phyloP scores from a whole-genome alignment of 2,113 vertebrate genomes.

The Nothocercus julius region DNA sequence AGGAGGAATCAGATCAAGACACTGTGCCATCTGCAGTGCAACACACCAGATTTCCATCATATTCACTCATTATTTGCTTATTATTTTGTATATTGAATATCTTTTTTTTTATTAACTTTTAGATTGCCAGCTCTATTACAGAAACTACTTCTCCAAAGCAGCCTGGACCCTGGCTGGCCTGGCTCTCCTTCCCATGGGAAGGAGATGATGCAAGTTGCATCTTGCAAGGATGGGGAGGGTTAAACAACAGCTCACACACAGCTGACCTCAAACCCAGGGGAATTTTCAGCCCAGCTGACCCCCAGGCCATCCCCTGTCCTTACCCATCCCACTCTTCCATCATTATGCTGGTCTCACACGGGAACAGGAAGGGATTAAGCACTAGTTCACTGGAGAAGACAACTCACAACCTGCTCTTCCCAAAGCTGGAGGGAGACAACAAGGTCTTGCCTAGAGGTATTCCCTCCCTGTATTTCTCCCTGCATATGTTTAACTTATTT shows the following conservation, averaged over 20 bases:
- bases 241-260: constrained; percentile 29
- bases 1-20: not conserved
- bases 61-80: not conserved
- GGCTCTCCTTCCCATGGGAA: not conserved
- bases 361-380: not conserved
- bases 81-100: not conserved
- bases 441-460: not conserved
- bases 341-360: not conserved
- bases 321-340: not conserved
- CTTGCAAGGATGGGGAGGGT: not conserved
- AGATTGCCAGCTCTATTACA: not conserved
- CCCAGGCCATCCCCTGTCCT: too few species aligned
- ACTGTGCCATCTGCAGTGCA: not conserved
- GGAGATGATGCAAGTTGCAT: too few species aligned
- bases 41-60: not conserved
- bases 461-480: not conserved
- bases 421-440: not conserved
- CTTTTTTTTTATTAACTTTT: not conserved
- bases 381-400: constrained; percentile 35
- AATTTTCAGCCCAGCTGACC: not conserved
- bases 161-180: not conserved
- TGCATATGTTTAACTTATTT: not conserved
- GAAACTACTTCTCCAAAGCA: not conserved
- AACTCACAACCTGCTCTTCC: constrained; percentile 35
- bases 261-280: not conserved